Evolutionary conservation across 2,888 invertebrate genomes (phyloP), one percentile per base, ranked within the genome.

Genomic region (Eilema depressum): DNA sequence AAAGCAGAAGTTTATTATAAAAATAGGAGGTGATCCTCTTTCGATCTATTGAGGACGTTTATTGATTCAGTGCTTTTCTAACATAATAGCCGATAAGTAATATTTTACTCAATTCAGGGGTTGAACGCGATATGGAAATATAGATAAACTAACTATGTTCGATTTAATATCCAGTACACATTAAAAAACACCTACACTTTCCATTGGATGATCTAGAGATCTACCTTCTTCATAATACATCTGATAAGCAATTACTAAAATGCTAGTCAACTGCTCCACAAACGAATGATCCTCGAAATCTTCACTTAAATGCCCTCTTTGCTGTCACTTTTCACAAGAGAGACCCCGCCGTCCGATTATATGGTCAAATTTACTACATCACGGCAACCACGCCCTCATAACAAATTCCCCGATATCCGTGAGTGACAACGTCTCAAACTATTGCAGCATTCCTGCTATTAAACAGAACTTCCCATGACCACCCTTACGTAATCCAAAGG

Each of bases 401-500:
- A 33, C 33, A 33, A 1, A 33, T 33, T 8, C 33, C 5, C 1
- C 8, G 33, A 33, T 33, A 7, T 7, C 1, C 4, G 33, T 33
- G 33, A 33, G 33, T 8, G 41, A 41, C 14, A 41, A 41, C 41
- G 4, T 17, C 41, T 41, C 1, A 1, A 41, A 7, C 25, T 62
- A 17, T 17, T 23, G 25, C 37, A 37, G 17, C 66, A 33, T 59
- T 25, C 7, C 20, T n/a, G 23, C n/a, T 63, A 23, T 25, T 17
- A 47, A 28, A 30, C n/a, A n/a, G 10, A 7, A 12, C n/a, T 68
- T 73, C 71, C 75, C 67, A 74, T 74, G 73, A 68, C 61, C 56
- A 64, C 69, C 71, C 53, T 53, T 53, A 65, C 57, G 37, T 65
- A 75, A 66, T 65, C 68, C 28, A 67, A 73, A 73, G 78, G 81